Conservation (phyloP, 2,888 invertebrate genomes). For the Oasisia sp. region DNA sequence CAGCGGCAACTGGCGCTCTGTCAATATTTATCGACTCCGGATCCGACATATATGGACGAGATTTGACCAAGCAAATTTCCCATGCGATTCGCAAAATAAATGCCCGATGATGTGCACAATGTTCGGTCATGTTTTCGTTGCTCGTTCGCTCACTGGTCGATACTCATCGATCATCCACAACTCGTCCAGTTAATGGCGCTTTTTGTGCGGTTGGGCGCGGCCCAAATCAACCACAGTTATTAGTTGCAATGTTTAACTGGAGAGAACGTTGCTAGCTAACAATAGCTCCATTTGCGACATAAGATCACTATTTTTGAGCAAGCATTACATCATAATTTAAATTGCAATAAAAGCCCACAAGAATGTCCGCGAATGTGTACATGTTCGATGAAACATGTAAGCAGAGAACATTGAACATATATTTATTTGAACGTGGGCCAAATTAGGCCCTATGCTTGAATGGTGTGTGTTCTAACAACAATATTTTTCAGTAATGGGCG, state of each 20-base stretch:
- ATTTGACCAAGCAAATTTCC: conserved; percentile 1
- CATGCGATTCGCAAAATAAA: conserved; percentile 5
- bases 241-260: not conserved
- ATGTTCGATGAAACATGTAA: not conserved
- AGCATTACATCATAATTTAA: not conserved
- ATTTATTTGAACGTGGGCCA: not conserved
- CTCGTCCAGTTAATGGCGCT: conserved; percentile 7
- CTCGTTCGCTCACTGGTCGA: conserved; percentile 17
- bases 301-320: not conserved
- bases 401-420: not conserved
- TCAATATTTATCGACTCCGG: conserved; percentile 6
- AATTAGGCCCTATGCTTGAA: too few relatives aligned
- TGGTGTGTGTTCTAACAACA: too few relatives aligned
- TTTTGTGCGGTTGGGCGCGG: conserved; percentile 9
- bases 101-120: conserved; percentile 17
- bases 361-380: not conserved
- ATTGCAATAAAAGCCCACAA: not conserved
- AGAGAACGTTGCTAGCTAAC: not conserved
- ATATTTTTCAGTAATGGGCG: too few relatives aligned
- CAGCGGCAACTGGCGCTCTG: not conserved
- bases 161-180: not conserved
- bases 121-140: conserved; percentile 6
- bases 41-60: conserved; percentile 17
- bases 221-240: not conserved
- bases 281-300: not conserved